Conservation (phyloP, 2,113 vertebrate species). For the Elaphurus davidianus region DNA sequence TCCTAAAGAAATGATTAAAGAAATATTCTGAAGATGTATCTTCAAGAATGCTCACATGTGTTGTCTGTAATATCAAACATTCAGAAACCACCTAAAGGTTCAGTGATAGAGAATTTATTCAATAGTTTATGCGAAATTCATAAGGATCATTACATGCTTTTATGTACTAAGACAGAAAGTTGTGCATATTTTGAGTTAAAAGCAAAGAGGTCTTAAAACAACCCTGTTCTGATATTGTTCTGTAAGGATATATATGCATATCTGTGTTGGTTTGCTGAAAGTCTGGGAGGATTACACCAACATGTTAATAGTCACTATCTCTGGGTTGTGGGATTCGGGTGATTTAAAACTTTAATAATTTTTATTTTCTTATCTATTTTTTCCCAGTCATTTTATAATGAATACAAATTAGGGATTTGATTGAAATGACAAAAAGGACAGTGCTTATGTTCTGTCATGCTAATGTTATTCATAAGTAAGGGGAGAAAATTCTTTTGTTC, state of each 20-base stretch:
- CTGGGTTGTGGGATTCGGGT: neutral
- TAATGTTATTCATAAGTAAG: neutral
- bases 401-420: neutral
- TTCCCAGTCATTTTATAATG: neutral
- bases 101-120: neutral
- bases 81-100: neutral
- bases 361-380: slow-evolving; percentile 17
- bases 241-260: neutral
- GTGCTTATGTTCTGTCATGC: neutral
- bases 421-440: neutral
- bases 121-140: neutral
- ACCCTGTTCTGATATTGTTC: neutral
- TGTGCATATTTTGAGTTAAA: neutral
- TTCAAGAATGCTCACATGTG: neutral
- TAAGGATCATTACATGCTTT: neutral
- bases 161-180: neutral
- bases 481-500: neutral
- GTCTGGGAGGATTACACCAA: neutral
- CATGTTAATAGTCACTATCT: neutral
- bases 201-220: neutral
- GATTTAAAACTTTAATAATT: neutral
- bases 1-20: neutral
- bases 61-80: neutral
- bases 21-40: neutral
- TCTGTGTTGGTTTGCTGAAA: neutral